Evolutionary conservation across 2,888 invertebrate species (phyloP), one percentile per base, ranked within the genome.

Genomic region (Drosophila meridionalis): DNA sequence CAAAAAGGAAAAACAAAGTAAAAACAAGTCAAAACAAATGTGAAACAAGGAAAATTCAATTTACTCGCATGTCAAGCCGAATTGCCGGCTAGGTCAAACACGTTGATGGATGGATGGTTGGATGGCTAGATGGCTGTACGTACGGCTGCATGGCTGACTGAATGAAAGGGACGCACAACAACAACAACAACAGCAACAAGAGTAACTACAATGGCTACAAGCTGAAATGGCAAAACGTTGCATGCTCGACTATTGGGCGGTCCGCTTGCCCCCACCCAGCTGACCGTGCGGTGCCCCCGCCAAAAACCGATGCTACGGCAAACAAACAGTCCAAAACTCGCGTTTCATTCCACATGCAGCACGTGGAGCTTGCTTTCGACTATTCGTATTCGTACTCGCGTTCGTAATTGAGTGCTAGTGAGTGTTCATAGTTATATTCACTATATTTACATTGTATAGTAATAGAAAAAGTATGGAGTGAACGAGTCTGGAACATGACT

Each of bases 11-110:
- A 48, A 48, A 70, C 71, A 65, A 73, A 63, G 32, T 76, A 70
- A 77, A 83, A 69, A 85, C 87, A 88, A 88, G 75, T 80, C 78
- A 81, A 87, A 87, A 85, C 89, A 85, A 83, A 77, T 81, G 82
- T 84, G 83, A 81, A 90, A 89, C 89, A 90, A 90, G 85, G 87
- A 80, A 89, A 89, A 90, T 90, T 90, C 90, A 90, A 91, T 89
- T 90, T 90, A 84, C 82, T 83, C 90, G 90, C 90, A 90, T 91
- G 90, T 91, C 90, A 85, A 84, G 79, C 87, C 83, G 85, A 86
- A 86, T 85, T 87, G 88, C 88, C 85, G 87, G 83, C 81, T 88
- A 88, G 90, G 90, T 88, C 88, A 88, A 90, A 91, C 89, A 87
- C 76, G 85, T 90, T 87, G 87, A 89, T 90, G 84, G 83, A 87